These are phyloP conservation scores for Holothuria leucospilota DNA, from an alignment of 53 echinoderm and acorn worm species.

Conservation along the genomic window DNA sequence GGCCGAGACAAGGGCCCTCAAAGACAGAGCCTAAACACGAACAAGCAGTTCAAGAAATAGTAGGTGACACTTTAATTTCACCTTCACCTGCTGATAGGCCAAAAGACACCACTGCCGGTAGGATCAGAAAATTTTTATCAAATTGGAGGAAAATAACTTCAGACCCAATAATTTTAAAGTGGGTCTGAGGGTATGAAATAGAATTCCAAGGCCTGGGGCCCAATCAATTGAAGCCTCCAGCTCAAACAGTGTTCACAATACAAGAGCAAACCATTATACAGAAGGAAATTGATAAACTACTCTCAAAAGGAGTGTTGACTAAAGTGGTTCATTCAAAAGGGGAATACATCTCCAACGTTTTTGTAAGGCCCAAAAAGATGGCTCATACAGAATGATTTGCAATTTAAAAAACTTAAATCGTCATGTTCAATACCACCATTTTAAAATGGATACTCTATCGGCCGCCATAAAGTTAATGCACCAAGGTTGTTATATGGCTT, in stretches of 20 bases:
- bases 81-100: not conserved
- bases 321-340: too few species aligned
- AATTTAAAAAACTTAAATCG: too few species aligned
- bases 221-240: not conserved
- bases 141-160: too few species aligned
- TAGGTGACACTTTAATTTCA: too few species aligned
- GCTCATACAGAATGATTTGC: too few species aligned
- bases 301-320: too few species aligned
- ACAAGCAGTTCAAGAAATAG: too few species aligned
- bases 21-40: too few species aligned
- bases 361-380: too few species aligned
- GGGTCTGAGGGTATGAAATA: slow-evolving; percentile 27
- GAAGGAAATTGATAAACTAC: slow-evolving; percentile 42
- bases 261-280: not conserved
- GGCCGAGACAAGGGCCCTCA: too few species aligned
- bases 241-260: not conserved
- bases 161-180: slow-evolving; percentile 34
- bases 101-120: not conserved
- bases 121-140: slow-evolving; percentile 4
- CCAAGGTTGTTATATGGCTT: slow-evolving; percentile 60
- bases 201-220: slow-evolving; percentile 28
- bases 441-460: slow-evolving; percentile 55
- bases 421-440: too few species aligned
- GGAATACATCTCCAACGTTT: too few species aligned
- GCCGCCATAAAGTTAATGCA: slow-evolving; percentile 48